A percentile compares a stretch with the other conserved stretches of the same genome.
Conservation (phyloP, 2,797 vertebrate genomes). For the Catamblyrhynchus diadema region DNA sequence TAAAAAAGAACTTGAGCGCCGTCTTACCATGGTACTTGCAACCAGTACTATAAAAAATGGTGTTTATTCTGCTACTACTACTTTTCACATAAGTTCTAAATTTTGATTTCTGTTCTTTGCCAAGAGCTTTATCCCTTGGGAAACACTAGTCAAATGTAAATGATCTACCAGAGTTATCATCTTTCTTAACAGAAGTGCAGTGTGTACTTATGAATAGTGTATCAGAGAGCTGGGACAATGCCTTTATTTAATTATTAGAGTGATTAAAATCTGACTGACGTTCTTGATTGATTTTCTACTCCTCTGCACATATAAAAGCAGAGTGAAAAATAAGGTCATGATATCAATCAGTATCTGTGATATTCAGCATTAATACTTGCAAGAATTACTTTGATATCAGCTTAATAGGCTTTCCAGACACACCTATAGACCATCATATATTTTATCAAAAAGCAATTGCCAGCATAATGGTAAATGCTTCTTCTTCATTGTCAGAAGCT, state of each 20-base stretch:
- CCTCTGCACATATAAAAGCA: not conserved
- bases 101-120: not conserved
- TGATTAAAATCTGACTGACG: not conserved
- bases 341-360: not conserved
- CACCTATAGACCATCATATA: not conserved
- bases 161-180: not conserved
- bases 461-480: not conserved
- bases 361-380: not conserved
- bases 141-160: not conserved
- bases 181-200: not conserved
- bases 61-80: not conserved
- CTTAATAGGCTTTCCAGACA: not conserved
- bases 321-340: not conserved
- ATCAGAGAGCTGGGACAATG: not conserved
- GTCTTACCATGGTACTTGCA: not conserved
- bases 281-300: conserved; percentile 4
- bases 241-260: not conserved
- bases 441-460: not conserved
- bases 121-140: not conserved
- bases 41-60: not conserved
- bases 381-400: not conserved
- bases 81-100: not conserved
- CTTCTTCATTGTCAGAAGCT: not conserved
- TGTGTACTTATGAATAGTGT: not conserved
- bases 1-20: not conserved